Conservation (phyloP, 2,888 invertebrate species). For the Dioctria rufipes region DNA sequence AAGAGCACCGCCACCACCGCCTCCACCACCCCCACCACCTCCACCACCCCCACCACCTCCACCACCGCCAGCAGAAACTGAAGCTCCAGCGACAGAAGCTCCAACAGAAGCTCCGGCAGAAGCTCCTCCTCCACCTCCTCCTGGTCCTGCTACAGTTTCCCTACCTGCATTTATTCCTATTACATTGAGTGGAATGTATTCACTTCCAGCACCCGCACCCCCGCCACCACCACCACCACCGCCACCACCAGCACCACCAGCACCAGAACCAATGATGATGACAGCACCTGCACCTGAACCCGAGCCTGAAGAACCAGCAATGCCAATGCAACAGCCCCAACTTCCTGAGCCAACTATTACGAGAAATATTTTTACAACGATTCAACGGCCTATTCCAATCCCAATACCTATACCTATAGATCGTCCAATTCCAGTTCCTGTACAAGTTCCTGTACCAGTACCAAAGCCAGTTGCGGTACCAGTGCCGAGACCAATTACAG, state of each 20-base stretch:
- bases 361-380: conserved; percentile 28
- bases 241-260: conserved; percentile 12
- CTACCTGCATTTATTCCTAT: conserved; percentile 45
- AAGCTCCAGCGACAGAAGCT: conserved; percentile 30
- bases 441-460: conserved; percentile 55
- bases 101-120: neutral
- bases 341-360: neutral
- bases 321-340: neutral
- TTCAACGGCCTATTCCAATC: conserved; percentile 32
- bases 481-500: conserved; percentile 42
- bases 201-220: neutral
- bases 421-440: conserved; percentile 55
- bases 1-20: conserved; percentile 24
- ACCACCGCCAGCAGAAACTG: conserved; percentile 14
- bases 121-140: neutral
- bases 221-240: conserved; percentile 8
- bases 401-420: conserved; percentile 44
- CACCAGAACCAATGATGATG: neutral
- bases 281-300: conserved; percentile 34
- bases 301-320: conserved; percentile 15
- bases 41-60: neutral
- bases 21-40: conserved; percentile 4
- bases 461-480: conserved; percentile 56
- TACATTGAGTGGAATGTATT: conserved; percentile 18
- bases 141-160: conserved; percentile 8